phyloP scores from a whole-genome alignment of 2,888 invertebrate species.

The Epistrophella euchroma region DNA sequence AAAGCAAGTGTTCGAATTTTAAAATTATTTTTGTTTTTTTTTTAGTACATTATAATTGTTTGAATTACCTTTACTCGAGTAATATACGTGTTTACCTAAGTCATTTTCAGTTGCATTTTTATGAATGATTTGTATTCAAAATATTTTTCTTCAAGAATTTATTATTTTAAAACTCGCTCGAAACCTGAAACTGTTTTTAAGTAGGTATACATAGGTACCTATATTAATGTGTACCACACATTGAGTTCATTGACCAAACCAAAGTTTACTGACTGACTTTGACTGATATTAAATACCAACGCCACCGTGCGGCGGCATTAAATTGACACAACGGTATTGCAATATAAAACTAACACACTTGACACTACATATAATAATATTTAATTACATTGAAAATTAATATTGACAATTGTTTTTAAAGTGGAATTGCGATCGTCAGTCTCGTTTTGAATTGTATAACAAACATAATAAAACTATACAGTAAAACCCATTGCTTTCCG shows the following conservation, averaged over 20 bases:
- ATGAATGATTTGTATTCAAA: background rate
- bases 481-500: background rate
- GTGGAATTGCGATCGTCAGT: constrained; percentile 49
- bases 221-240: background rate
- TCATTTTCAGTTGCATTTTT: too few relatives aligned
- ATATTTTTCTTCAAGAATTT: constrained; percentile 2
- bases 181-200: constrained; percentile 27
- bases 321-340: constrained; percentile 24
- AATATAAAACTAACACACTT: constrained; percentile 1
- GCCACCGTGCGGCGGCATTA: background rate
- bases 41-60: too few relatives aligned
- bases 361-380: constrained; percentile 60
- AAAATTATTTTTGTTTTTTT: too few relatives aligned
- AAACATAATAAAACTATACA: constrained; percentile 29
- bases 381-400: constrained; percentile 63
- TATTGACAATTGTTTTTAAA: constrained; percentile 55
- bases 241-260: constrained; percentile 68
- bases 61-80: too few relatives aligned
- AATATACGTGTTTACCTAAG: too few relatives aligned
- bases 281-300: constrained; percentile 66
- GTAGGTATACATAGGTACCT: background rate
- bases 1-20: too few relatives aligned
- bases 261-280: constrained; percentile 71
- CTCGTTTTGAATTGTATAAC: constrained; percentile 56
- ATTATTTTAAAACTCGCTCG: background rate